Conservation (phyloP, 2,888 invertebrate species). For the Eupsilia transversa region DNA sequence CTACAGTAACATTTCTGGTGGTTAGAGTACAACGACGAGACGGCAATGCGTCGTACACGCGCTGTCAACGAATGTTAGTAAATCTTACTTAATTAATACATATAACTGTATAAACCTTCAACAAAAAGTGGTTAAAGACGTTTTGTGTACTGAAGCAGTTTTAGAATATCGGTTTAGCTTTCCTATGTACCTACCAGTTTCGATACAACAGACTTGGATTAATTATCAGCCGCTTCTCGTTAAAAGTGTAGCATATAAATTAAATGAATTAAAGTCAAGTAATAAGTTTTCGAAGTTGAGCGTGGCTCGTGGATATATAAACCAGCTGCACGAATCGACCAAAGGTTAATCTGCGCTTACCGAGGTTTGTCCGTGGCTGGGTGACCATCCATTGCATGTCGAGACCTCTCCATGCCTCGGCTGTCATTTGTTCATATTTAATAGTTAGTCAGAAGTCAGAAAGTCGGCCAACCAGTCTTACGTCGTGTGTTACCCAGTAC, state of each 20-base stretch:
- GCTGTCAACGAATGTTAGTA: not conserved
- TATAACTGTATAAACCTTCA: not conserved
- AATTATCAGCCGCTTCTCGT: not conserved
- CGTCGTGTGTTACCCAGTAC: not conserved
- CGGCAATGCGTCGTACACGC: not conserved
- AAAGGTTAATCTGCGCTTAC: not conserved
- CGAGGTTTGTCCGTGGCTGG: not conserved
- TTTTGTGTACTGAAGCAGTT: not conserved
- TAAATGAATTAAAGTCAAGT: not conserved
- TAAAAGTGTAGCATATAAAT: slow-evolving; percentile 9
- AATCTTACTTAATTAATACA: no score
- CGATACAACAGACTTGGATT: not conserved
- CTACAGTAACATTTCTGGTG: not conserved
- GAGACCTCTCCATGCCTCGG: not conserved
- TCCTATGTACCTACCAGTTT: slow-evolving; percentile 10
- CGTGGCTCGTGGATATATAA: not conserved
- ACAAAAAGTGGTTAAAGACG: not conserved
- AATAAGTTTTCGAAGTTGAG: not conserved
- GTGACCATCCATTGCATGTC: not conserved
- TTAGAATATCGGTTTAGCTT: slow-evolving; percentile 20
- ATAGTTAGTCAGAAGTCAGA: not conserved
- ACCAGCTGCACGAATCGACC: not conserved
- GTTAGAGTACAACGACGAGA: not conserved
- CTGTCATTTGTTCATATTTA: not conserved
- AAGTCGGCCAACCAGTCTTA: not conserved